Conservation (phyloP, 2,797 vertebrate species). For the Heterohyrax brucei region DNA sequence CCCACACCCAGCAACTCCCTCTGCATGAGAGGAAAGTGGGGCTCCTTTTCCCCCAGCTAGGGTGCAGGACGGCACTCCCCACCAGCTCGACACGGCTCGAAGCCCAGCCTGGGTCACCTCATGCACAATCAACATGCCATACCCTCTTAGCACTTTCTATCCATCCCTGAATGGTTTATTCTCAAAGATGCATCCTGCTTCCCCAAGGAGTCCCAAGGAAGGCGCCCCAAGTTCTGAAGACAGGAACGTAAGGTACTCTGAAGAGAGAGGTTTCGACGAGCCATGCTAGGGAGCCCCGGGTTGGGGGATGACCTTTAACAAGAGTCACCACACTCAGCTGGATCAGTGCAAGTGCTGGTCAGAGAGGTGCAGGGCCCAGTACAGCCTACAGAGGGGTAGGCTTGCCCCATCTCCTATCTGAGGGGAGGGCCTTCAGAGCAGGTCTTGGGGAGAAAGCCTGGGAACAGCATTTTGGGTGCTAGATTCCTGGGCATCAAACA, state of each 20-base stretch:
- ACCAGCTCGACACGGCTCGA: neutral
- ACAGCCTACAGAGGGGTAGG: too few species aligned
- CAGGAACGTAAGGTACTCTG: too few species aligned
- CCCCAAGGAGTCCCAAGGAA: neutral
- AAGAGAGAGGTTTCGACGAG: neutral
- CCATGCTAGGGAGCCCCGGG: neutral
- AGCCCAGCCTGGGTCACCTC: neutral
- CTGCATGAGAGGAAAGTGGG: too few species aligned
- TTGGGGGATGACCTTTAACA: neutral
- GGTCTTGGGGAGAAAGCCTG: neutral
- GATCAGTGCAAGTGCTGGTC: rapidly evolving
- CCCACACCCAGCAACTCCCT: neutral
- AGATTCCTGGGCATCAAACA: neutral
- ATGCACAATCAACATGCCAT: rapidly evolving
- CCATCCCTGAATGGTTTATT: neutral
- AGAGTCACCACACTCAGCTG: neutral
- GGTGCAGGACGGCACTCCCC: neutral
- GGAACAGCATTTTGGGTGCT: neutral
- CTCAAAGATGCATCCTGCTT: neutral
- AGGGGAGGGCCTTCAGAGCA: rapidly evolving
- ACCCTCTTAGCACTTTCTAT: neutral
- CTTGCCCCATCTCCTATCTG: neutral
- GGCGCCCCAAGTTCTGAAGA: rapidly evolving
- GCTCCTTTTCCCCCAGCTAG: neutral
- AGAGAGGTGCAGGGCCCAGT: neutral